Conservation (phyloP, 2,113 vertebrate genomes). For the Sinocyclocheilus anshuiensis region DNA sequence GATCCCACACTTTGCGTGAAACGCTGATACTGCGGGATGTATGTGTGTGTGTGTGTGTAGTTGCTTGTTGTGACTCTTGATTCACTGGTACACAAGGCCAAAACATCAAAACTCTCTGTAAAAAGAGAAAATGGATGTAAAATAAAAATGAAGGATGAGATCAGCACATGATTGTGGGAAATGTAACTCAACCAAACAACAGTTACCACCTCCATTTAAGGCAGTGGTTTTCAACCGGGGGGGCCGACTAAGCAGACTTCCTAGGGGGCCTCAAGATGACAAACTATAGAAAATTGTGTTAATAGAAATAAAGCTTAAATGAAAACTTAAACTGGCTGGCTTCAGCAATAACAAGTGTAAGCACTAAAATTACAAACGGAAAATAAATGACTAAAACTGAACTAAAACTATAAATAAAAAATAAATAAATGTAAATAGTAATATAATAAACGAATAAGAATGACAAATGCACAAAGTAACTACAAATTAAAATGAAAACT, state of each 20-base stretch:
- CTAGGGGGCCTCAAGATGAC: neutral
- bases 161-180: neutral
- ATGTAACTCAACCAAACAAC: neutral
- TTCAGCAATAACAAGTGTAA: neutral
- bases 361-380: neutral
- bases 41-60: neutral
- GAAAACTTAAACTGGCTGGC: neutral
- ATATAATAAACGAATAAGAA: too few species aligned
- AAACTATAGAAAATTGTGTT: neutral
- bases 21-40: neutral
- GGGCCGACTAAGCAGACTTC: neutral
- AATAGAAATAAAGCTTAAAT: neutral
- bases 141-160: neutral
- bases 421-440: too few species aligned
- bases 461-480: too few species aligned
- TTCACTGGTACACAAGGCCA: conserved; percentile 13
- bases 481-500: too few species aligned
- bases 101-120: conserved; percentile 16
- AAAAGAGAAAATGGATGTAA: conserved; percentile 9
- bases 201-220: neutral
- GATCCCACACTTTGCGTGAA: too few species aligned
- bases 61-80: neutral
- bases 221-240: neutral
- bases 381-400: too few species aligned
- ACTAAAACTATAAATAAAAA: too few species aligned